A percentile compares a stretch with the other conserved stretches of the same genome.
Evolutionary conservation across 2,888 invertebrate genomes (phyloP).

Genomic region (Chironomus riparius): DNA sequence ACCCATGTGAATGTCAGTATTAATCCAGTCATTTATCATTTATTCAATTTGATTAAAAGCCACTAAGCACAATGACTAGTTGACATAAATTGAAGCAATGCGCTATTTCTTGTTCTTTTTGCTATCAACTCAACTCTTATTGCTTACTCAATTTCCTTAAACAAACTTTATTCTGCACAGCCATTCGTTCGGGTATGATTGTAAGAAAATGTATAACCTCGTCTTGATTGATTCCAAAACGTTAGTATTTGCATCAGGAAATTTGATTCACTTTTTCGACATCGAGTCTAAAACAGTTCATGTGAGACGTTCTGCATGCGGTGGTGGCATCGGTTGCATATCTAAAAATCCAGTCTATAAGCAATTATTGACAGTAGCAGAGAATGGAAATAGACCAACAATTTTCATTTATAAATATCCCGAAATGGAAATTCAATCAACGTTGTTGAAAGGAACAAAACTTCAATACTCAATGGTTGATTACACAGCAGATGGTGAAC

Average conservation of each 20-base stretch:
- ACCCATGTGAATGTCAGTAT: no score
- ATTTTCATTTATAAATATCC: slow-evolving; percentile 74
- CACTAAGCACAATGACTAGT: no score
- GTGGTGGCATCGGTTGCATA: slow-evolving; percentile 73
- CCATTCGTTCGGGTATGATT: slow-evolving; percentile 80
- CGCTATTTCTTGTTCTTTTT: no score
- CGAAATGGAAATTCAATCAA: slow-evolving; percentile 59
- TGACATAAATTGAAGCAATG: no score
- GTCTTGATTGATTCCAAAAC: slow-evolving; percentile 65
- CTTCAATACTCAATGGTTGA: slow-evolving; percentile 61
- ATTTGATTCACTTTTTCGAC: slow-evolving; percentile 67
- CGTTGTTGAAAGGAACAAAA: slow-evolving; percentile 68
- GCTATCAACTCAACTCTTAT: no score
- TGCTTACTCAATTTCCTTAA: slow-evolving; percentile 15
- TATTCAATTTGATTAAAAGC: no score
- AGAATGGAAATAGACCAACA: slow-evolving; percentile 68
- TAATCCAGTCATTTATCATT: no score
- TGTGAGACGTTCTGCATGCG: slow-evolving; percentile 65
- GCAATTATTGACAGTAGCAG: slow-evolving; percentile 72
- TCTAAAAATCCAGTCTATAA: slow-evolving; percentile 56
- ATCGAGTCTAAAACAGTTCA: slow-evolving; percentile 51
- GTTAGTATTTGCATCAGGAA: slow-evolving; percentile 72
- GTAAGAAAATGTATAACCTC: slow-evolving; percentile 69
- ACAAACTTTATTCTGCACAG: slow-evolving; percentile 41
- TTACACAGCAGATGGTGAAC: slow-evolving; percentile 70